Base-by-base conservation (phyloP, 2,888 invertebrate genomes). In the Plagiodera versicolora region DNA sequence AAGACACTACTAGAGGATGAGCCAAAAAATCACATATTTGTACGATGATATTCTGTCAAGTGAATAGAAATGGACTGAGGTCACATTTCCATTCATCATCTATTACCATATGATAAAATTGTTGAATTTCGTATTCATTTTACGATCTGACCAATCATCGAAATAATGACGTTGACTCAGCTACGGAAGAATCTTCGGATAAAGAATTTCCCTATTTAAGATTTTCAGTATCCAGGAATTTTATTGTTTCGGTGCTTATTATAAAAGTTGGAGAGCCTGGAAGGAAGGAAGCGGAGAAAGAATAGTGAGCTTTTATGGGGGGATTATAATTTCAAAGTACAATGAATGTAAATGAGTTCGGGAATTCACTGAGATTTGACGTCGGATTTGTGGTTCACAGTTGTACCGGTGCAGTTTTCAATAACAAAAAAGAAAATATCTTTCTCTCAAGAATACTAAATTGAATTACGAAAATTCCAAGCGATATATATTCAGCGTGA, bases 281-380 rank as follows among this genome's bases (percentile, higher is more conserved):
- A 32, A 32, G 32, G 3, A 52, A 17, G 19, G 35, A 45, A 58
- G 48, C 35, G 35, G 50, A 44, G 54, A 49, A 46, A 53, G 53
- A 58, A 55, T 19, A 24, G 9, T n/a, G 44, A 44, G 28, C 19
- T 50, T 58, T 50, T 53, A 39, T 14, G 24, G 28, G 18, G 49
- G 53, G 55, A 58, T 61, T 61, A 61, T 58, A 58, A 58, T 61
- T 61, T 61, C 35, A 55, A 53, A 53, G 50, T 61, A 57, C 57
- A 54, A 44, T 55, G 45, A 60, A 61, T 44, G 54, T 39, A 53
- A 58, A 50, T 24, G 45, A 46, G 49, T 32, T 24, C 3, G 24
- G 49, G 30, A 61, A 35, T 61, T 56, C 57, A 44, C 17, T 24
- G 58, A 20, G 53, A 51, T 58, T 32, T 32, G 32, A 10, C 11